Conservation (phyloP, 2,113 vertebrate genomes). For the Chloebia gouldiae region DNA sequence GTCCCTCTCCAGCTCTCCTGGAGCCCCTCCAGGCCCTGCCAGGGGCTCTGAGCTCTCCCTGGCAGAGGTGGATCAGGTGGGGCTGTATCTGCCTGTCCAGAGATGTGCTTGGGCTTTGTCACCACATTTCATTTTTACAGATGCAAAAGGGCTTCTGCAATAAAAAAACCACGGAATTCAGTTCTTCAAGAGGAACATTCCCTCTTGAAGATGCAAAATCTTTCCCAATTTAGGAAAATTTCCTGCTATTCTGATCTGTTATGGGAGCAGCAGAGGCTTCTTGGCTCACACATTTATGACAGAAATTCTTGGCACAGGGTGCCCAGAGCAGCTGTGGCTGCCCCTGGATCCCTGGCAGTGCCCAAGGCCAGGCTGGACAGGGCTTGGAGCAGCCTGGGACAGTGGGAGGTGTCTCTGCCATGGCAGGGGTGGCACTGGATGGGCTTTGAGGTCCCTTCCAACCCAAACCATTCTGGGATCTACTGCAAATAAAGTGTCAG, state of each 20-base stretch:
- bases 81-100: neutral
- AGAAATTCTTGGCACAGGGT: neutral
- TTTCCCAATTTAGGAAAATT: neutral
- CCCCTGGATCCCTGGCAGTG: too few species aligned
- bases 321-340: too few species aligned
- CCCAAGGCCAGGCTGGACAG: neutral
- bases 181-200: neutral
- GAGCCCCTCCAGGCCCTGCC: neutral
- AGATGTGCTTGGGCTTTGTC: neutral
- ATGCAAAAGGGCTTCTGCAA: neutral
- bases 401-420: neutral
- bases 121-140: neutral
- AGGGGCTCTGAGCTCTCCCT: neutral
- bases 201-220: neutral
- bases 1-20: neutral
- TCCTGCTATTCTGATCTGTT: neutral
- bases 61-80: neutral
- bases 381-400: neutral
- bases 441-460: neutral
- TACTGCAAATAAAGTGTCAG: neutral
- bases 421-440: neutral
- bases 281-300: neutral
- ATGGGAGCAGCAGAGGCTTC: neutral
- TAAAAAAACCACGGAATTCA: neutral
- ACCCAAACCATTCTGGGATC: neutral